Base-by-base conservation (phyloP, 1,140 invertebrate genomes). In the Drosophila sproati region DNA sequence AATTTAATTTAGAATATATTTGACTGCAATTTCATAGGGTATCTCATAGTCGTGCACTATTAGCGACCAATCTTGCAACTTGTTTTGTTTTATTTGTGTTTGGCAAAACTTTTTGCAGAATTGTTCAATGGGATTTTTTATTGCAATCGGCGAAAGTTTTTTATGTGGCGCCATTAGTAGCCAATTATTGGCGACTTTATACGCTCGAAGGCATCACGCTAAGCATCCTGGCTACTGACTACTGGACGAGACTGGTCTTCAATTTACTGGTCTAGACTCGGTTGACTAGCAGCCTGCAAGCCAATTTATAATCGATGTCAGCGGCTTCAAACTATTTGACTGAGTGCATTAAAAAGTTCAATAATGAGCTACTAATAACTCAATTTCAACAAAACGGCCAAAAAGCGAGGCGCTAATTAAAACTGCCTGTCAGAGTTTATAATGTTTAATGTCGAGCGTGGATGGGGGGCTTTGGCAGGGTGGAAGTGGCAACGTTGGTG, bases 121-220 rank as follows among this genome's bases (percentile, higher is more conserved):
- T 60, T 59, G 41, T 39, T 54, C 63, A 50, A 43, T 67, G 70
- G 7, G 37, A 43, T 70, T 59, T 86, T 86, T 88, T 87, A 88
- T 87, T 87, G 82, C 82, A 88, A 73, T 77, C 77, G 73, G 55
- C 63, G 69, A 82, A 82, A 87, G 80, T 82, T 86, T 88, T 20
- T 87, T 82, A 87, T 87, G 83, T 80, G 85, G 61, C 80, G 69
- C 83, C 83, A 87, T 87, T 87, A 87, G 83, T 83, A 88, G 83
- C 83, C 83, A 87, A 87, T 87, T 87, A 87, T 87, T 87, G 83
- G 83, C 80, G 83, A 88, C 83, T 87, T 83, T 80, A 73, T 72
- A 71, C 73, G 77, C 77, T 57, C 43, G 54, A 74, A 61, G 50
- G 35, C 35, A 10, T 29, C 56, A 56, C 6, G 59, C 55, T 45